Percentiles rank a stretch among this genome's conserved stretches.
phyloP scores from a whole-genome alignment of 2,113 vertebrate species.

The Triplophysa rosa region DNA sequence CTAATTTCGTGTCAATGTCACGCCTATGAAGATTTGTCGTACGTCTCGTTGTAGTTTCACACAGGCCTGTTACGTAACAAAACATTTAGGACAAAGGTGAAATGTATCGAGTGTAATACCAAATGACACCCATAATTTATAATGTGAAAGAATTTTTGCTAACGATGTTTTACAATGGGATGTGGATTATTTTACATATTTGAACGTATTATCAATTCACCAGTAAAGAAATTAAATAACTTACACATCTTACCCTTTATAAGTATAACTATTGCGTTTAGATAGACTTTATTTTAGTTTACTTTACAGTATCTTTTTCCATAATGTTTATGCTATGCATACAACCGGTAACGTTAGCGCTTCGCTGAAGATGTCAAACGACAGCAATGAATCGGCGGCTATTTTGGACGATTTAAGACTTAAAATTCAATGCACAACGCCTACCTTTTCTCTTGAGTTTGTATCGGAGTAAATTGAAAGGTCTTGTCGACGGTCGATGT shows the following conservation, averaged over 20 bases:
- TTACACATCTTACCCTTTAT: neutral
- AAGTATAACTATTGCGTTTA: neutral
- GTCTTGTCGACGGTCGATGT: neutral
- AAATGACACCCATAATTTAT: neutral
- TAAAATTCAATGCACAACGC: neutral
- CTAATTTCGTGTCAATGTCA: neutral
- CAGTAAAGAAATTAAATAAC: too few species aligned
- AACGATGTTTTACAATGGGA: neutral
- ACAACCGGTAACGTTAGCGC: neutral
- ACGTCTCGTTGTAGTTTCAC: neutral
- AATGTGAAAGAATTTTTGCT: neutral
- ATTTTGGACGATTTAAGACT: neutral
- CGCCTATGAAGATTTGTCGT: neutral
- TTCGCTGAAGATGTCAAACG: conserved; percentile 14
- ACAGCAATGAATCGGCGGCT: neutral
- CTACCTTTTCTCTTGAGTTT: conserved; percentile 10
- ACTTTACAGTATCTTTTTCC: neutral
- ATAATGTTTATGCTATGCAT: neutral
- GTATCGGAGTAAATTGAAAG: neutral
- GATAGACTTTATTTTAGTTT: neutral
- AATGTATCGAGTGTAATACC: neutral
- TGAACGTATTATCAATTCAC: neutral
- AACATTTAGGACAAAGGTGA: conserved; percentile 8
- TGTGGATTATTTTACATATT: neutral
- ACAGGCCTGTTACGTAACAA: neutral